phyloP scores from a whole-genome alignment of 2,797 vertebrate genomes.

The Bovichtus diacanthus region DNA sequence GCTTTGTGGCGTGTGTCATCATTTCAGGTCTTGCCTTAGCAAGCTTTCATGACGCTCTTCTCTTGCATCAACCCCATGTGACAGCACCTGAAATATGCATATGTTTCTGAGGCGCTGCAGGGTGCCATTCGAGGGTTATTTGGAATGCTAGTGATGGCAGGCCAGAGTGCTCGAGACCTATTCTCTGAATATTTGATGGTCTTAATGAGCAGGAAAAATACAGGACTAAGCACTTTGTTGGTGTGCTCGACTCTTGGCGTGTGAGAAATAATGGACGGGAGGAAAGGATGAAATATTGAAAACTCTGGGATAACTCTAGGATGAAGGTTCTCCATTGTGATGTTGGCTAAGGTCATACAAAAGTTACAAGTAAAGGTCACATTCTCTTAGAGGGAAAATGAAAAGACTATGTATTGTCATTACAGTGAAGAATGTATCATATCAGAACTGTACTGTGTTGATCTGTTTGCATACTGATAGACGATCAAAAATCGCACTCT shows the following conservation, averaged over 20 bases:
- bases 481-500: background rate
- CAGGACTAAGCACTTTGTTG: conserved; percentile 84
- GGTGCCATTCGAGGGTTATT: conserved; percentile 62
- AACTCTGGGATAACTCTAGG: conserved; percentile 59
- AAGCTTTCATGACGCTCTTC: conserved; percentile 31
- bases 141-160: conserved; percentile 65
- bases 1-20: conserved; percentile 62
- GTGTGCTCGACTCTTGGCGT: conserved; percentile 44
- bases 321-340: conserved; percentile 24
- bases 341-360: conserved; percentile 32
- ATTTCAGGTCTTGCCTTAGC: conserved; percentile 43
- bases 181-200: conserved; percentile 85
- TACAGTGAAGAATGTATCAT: background rate
- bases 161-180: conserved; percentile 67
- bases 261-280: conserved; percentile 75
- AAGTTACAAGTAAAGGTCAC: conserved; percentile 31
- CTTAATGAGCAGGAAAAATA: conserved; percentile 80
- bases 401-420: background rate
- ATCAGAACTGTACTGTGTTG: background rate
- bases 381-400: background rate
- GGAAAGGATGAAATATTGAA: conserved; percentile 83
- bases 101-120: conserved; percentile 45
- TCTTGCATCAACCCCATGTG: conserved; percentile 54
- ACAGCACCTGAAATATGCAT: conserved; percentile 84
- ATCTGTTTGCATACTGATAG: background rate